Conservation (phyloP, 2,113 vertebrate species). For the Heterochromis multidens region DNA sequence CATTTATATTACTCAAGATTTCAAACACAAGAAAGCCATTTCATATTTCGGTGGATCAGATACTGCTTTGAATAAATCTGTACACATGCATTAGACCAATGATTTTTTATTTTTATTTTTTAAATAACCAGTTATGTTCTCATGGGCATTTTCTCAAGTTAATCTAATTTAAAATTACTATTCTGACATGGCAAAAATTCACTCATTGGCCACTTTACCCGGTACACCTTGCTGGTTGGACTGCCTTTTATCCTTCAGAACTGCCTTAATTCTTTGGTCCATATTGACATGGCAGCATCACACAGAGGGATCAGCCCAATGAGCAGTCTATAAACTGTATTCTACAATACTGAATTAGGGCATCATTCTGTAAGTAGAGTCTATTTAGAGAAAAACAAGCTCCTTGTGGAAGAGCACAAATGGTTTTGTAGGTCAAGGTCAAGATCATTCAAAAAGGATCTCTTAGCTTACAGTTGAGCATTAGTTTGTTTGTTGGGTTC, state of each 20-base stretch:
- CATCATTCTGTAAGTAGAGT: not conserved
- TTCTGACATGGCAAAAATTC: not conserved
- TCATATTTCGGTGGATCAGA: not conserved
- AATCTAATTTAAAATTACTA: not conserved
- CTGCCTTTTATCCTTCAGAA: rapidly evolving
- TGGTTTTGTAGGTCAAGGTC: not conserved
- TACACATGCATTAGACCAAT: not conserved
- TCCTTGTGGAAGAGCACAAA: not conserved
- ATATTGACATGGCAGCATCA: not conserved
- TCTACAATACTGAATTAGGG: not conserved
- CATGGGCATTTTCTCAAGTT: not conserved
- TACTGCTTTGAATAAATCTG: not conserved
- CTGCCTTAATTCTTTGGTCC: not conserved
- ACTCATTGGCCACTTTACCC: not conserved
- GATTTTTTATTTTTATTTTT: no score
- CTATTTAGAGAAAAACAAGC: not conserved
- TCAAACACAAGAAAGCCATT: not conserved
- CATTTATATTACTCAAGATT: not conserved
- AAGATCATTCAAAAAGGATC: not conserved
- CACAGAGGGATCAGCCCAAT: not conserved
- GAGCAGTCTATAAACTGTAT: not conserved
- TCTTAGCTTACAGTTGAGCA: not conserved
- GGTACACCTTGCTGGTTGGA: not conserved
- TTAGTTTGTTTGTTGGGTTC: no score
- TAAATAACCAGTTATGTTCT: not conserved